These are phyloP conservation scores for Okapia johnstoni DNA, from an alignment of 2,113 vertebrate species.

Conservation along the genomic window DNA sequence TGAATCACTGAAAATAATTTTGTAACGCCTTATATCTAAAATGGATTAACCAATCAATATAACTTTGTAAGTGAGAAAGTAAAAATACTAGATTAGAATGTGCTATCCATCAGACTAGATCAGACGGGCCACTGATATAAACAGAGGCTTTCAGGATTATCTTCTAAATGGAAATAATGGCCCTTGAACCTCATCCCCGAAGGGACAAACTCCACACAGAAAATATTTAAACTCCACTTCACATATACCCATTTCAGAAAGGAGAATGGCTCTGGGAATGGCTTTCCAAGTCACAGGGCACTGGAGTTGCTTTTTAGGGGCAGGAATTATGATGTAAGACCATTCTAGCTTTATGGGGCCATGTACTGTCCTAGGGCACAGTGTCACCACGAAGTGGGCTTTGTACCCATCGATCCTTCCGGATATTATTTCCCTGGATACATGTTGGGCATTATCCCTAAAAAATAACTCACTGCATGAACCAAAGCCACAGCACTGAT, in stretches of 20 bases:
- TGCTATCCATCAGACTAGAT: neutral
- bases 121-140: neutral
- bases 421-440: slow-evolving; percentile 56
- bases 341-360: slow-evolving; percentile 35
- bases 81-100: neutral
- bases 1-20: neutral
- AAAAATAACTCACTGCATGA: slow-evolving; percentile 20
- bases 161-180: slow-evolving; percentile 42
- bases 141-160: slow-evolving; percentile 2
- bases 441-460: slow-evolving; percentile 18
- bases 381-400: slow-evolving; percentile 53
- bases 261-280: slow-evolving; percentile 39
- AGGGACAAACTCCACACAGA: slow-evolving; percentile 27
- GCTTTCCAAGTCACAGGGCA: slow-evolving; percentile 53
- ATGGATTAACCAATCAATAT: neutral
- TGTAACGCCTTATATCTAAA: neutral
- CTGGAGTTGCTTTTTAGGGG: slow-evolving; percentile 40
- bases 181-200: slow-evolving; percentile 34
- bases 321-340: slow-evolving; percentile 59
- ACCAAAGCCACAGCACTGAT: slow-evolving; percentile 35
- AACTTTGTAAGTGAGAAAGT: neutral
- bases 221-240: slow-evolving; percentile 14
- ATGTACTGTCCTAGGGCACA: slow-evolving; percentile 55
- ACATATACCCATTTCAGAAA: slow-evolving; percentile 39
- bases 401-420: slow-evolving; percentile 46